Evolutionary conservation across 64 coral and sea anemone genomes (phyloP), one percentile per base, ranked within the genome.

Genomic region (Astreopora myriophthalma): DNA sequence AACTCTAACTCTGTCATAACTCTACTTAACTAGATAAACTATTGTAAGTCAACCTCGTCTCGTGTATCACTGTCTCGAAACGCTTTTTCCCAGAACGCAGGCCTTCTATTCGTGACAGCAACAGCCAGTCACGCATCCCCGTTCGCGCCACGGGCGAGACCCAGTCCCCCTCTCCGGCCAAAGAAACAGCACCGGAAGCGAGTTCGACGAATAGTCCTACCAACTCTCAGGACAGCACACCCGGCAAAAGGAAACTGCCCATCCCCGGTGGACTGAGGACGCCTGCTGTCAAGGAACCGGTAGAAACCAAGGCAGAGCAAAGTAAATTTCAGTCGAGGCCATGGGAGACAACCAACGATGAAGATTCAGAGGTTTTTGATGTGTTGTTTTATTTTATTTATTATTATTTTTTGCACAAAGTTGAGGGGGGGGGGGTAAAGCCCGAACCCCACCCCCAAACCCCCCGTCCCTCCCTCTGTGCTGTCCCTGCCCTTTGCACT

Each of bases 331-430:
- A 61, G 57, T 42, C 66, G 7, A 70, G 62, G 13, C 75, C 78
- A 27, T 25, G 55, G 49, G 60, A 52, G 40, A n/a, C 35, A 16
- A 40, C 95, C 30, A 91, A 87, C 28, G 95, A 94, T 55, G 51
- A 89, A 34, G 87, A 90, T 81, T 94, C 91, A 33, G 90, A 94
- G 86, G 95, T 96, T n/a, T n/a, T n/a, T n/a, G n/a, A n/a, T n/a
- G n/a, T n/a, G n/a, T n/a, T n/a, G n/a, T n/a, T n/a, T n/a, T n/a
- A n/a, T n/a, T n/a, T n/a, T n/a, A n/a, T n/a, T n/a, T n/a, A n/a
- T n/a, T n/a, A n/a, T n/a, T n/a, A n/a, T n/a, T n/a, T n/a, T n/a
- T n/a, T n/a, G n/a, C n/a, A n/a, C n/a, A n/a, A n/a, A n/a, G n/a
- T n/a, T n/a, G n/a, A n/a, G n/a, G n/a, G n/a, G n/a, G n/a, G n/a